Evolutionary conservation across 1,140 invertebrate genomes (phyloP).

Genomic region (Idris sp.): DNA sequence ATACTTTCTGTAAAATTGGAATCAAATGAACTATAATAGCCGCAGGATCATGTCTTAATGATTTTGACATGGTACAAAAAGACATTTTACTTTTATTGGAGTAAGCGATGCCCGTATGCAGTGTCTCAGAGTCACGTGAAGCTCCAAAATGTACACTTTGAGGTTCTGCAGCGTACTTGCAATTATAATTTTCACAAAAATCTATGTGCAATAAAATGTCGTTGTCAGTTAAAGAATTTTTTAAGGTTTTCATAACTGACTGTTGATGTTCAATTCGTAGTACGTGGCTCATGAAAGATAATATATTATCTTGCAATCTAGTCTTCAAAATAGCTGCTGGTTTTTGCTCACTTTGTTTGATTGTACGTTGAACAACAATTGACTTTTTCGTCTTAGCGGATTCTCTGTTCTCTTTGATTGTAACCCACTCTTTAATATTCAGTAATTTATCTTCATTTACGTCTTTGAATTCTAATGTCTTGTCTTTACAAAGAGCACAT

Average conservation of each 20-base stretch:
- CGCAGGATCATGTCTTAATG: slow-evolving; percentile 36
- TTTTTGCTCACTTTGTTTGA: slow-evolving; percentile 7
- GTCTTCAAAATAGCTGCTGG: slow-evolving; percentile 1
- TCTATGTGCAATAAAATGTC: slow-evolving; percentile 48
- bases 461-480: slow-evolving; percentile 4
- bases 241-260: slow-evolving; percentile 19
- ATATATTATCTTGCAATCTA: neutral
- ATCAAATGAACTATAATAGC: slow-evolving; percentile 44
- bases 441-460: slow-evolving; percentile 5
- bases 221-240: slow-evolving; percentile 40
- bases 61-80: slow-evolving; percentile 46
- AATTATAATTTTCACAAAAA: slow-evolving; percentile 50
- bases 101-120: slow-evolving; percentile 62
- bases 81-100: slow-evolving; percentile 6
- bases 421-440: slow-evolving; percentile 11
- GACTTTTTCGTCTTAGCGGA: slow-evolving; percentile 31
- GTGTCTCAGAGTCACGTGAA: slow-evolving; percentile 50
- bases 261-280: slow-evolving; percentile 31
- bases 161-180: slow-evolving; percentile 65
- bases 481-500: slow-evolving; percentile 2
- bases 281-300: slow-evolving; percentile 28
- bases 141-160: slow-evolving; percentile 64
- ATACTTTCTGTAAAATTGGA: slow-evolving; percentile 21
- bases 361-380: slow-evolving; percentile 20
- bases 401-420: slow-evolving; percentile 21